Percentiles rank a stretch among this genome's conserved stretches.
phyloP scores from a whole-genome alignment of 1,140 invertebrate species.

The Zaprionus ghesquierei region DNA sequence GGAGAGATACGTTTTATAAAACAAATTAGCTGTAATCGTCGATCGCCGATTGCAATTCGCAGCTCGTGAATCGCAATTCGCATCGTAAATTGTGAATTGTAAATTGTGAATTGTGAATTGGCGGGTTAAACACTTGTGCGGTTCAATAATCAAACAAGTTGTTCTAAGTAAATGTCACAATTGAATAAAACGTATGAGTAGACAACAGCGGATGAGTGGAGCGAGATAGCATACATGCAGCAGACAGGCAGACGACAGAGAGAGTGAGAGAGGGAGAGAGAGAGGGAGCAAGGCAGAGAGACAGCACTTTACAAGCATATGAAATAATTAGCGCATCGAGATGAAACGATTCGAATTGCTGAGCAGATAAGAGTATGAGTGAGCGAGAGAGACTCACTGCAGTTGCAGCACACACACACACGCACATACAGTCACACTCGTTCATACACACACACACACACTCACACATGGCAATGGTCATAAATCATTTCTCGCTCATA shows the following conservation, averaged over 20 bases:
- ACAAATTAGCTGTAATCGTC: conserved; percentile 68
- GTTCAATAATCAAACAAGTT: conserved; percentile 75
- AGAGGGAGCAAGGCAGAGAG: conserved; percentile 20
- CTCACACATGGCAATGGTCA: conserved; percentile 34
- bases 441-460: conserved; percentile 4
- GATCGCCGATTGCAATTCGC: conserved; percentile 29
- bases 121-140: conserved; percentile 45
- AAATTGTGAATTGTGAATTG: conserved; percentile 32
- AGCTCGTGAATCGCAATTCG: conserved; percentile 8
- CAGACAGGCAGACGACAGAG: background rate
- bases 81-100: conserved; percentile 32
- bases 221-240: background rate
- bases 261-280: background rate
- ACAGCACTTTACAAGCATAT: conserved; percentile 56
- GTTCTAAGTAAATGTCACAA: conserved; percentile 58
- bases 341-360: conserved; percentile 53
- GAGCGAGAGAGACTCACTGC: background rate
- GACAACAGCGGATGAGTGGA: conserved; percentile 35
- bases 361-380: conserved; percentile 46
- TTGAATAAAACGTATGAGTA: conserved; percentile 32
- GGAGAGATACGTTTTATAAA: conserved; percentile 59
- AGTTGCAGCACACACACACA: conserved; percentile 17
- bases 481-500: conserved; percentile 77
- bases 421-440: too few species aligned
- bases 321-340: conserved; percentile 77